Evolutionary conservation across 92 coral and sea anemone genomes (phyloP).

Genomic region (Galaxea fascicularis): DNA sequence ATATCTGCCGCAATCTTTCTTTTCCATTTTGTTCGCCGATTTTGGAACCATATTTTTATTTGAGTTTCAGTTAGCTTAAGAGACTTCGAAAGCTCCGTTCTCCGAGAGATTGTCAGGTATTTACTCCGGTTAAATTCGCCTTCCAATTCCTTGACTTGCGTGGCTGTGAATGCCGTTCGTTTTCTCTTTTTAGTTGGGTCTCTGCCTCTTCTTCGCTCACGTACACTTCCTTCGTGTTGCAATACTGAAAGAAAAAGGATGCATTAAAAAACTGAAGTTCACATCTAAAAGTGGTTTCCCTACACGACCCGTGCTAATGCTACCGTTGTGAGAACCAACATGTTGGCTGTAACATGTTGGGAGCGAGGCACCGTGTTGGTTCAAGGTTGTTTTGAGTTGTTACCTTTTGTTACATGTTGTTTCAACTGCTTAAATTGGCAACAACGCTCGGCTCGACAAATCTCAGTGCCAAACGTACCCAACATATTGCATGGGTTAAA

Average conservation of each 20-base stretch:
- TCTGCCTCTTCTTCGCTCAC: constrained; percentile 55
- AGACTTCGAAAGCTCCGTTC: constrained; percentile 96
- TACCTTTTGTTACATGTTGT: too few relatives aligned
- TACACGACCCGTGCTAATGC: too few relatives aligned
- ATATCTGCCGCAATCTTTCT: constrained; percentile 95
- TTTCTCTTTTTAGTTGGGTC: constrained; percentile 85
- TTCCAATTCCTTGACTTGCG: constrained; percentile 96
- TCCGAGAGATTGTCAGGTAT: constrained; percentile 93
- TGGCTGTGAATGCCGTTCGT: constrained; percentile 94
- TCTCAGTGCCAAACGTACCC: too few relatives aligned
- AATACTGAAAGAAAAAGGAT: constrained; percentile 10
- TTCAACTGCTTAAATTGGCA: too few relatives aligned
- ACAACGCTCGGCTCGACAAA: too few relatives aligned
- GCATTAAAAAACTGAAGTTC: background rate
- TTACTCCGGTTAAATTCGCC: constrained; percentile 93
- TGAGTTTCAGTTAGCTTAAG: constrained; percentile 94
- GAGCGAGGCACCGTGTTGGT: too few relatives aligned
- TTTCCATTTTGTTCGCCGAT: constrained; percentile 98
- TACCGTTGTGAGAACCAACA: too few relatives aligned
- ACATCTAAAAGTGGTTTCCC: background rate
- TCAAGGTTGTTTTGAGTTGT: too few relatives aligned
- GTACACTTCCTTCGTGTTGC: constrained; percentile 30
- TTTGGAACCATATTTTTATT: constrained; percentile 99
- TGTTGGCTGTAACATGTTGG: too few relatives aligned
- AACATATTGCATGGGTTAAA: too few relatives aligned